Evolutionary conservation across 2,113 vertebrate species (phyloP).

Genomic region (Ochotona curzoniae): DNA sequence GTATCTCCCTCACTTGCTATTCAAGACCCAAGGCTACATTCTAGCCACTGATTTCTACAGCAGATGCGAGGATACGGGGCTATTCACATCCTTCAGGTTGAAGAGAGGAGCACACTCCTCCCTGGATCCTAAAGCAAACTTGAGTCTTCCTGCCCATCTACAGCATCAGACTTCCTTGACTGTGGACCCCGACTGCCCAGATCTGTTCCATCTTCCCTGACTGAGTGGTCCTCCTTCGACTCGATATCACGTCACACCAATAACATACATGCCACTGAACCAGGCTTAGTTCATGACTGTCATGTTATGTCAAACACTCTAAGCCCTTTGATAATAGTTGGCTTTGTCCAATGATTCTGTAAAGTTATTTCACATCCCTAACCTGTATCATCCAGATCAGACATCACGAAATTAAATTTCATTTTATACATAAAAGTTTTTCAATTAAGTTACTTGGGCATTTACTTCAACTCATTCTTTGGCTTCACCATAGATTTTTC

Average conservation of each 20-base stretch:
- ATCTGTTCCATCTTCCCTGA: background rate
- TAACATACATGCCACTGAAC: background rate
- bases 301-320: background rate
- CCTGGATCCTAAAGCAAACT: background rate
- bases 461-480: background rate
- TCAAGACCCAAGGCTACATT: background rate
- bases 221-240: background rate
- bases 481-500: background rate
- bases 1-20: background rate
- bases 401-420: background rate
- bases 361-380: constrained; percentile 1
- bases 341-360: background rate
- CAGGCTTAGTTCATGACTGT: background rate
- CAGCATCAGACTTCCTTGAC: background rate
- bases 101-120: background rate
- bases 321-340: background rate
- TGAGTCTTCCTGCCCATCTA: background rate
- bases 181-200: background rate
- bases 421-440: constrained; percentile 37
- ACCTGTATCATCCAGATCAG: background rate
- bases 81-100: background rate
- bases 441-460: background rate
- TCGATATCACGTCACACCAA: background rate
- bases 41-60: background rate
- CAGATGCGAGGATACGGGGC: too few species aligned